These are phyloP conservation scores for Notiomystis cincta DNA, from an alignment of 2,113 vertebrate species.

Conservation along the genomic window DNA sequence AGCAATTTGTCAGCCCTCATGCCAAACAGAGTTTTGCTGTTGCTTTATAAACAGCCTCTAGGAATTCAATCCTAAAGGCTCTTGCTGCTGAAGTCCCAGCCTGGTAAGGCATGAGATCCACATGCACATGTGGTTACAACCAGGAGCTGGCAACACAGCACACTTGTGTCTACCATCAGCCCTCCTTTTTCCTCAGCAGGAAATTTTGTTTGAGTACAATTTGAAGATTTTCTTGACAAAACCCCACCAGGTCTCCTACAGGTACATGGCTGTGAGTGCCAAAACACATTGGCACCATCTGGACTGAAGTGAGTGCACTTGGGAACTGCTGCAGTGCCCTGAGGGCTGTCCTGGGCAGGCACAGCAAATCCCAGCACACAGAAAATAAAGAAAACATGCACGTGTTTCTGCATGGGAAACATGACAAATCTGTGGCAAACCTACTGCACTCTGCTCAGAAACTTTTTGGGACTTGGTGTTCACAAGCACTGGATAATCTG, in stretches of 20 bases:
- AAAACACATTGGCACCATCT: background rate
- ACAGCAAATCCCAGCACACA: background rate
- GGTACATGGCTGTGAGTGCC: background rate
- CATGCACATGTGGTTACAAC: background rate
- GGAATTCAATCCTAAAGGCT: background rate
- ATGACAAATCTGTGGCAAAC: background rate
- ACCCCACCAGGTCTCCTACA: background rate
- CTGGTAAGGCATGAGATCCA: background rate
- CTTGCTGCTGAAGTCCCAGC: background rate
- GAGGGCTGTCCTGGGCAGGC: background rate
- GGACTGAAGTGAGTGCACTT: background rate
- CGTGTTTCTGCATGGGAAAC: background rate
- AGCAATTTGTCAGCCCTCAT: background rate
- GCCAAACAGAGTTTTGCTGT: background rate
- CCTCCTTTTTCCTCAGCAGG: background rate
- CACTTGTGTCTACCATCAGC: background rate
- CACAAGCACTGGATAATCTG: fast-evolving
- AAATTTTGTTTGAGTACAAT: background rate
- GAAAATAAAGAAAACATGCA: background rate
- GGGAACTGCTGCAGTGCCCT: background rate
- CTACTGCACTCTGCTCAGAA: background rate
- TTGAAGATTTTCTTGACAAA: background rate
- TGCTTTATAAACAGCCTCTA: background rate
- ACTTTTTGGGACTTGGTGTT: background rate
- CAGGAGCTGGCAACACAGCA: background rate